These are phyloP conservation scores for Physeter macrocephalus DNA, from an alignment of 2,113 vertebrate species.

Conservation along the genomic window DNA sequence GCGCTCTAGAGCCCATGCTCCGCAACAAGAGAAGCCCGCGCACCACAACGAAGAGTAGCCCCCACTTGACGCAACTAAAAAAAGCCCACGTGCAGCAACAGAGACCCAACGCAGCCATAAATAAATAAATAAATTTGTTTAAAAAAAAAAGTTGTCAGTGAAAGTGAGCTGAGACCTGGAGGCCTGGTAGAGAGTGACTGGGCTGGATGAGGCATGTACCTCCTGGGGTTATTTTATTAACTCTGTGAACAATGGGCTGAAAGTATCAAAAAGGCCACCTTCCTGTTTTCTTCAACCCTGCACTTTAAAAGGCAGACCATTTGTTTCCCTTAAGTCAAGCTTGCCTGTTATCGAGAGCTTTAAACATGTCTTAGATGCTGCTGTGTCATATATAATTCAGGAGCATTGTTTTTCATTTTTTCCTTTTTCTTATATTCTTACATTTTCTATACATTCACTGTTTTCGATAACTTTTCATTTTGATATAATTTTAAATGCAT, in stretches of 20 bases:
- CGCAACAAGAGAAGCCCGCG: too few relatives aligned
- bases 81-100: too few relatives aligned
- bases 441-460: background rate
- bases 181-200: background rate
- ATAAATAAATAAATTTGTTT: too few relatives aligned
- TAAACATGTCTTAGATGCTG: background rate
- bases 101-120: too few relatives aligned
- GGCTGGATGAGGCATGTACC: background rate
- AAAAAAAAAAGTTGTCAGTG: background rate
- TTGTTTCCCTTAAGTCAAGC: background rate
- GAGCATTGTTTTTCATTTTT: background rate
- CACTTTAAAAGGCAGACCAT: background rate
- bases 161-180: background rate
- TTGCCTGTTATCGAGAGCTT: background rate
- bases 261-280: background rate
- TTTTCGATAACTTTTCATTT: constrained; percentile 19
- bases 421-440: background rate
- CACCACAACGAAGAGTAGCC: too few relatives aligned
- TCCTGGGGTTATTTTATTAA: background rate
- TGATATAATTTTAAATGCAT: background rate
- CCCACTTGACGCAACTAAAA: too few relatives aligned
- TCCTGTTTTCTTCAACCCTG: background rate
- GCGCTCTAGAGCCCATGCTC: too few relatives aligned
- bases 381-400: background rate
- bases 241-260: background rate